These are phyloP conservation scores for Euleptes europaea DNA, from an alignment of 2,113 vertebrate species.

Conservation along the genomic window DNA sequence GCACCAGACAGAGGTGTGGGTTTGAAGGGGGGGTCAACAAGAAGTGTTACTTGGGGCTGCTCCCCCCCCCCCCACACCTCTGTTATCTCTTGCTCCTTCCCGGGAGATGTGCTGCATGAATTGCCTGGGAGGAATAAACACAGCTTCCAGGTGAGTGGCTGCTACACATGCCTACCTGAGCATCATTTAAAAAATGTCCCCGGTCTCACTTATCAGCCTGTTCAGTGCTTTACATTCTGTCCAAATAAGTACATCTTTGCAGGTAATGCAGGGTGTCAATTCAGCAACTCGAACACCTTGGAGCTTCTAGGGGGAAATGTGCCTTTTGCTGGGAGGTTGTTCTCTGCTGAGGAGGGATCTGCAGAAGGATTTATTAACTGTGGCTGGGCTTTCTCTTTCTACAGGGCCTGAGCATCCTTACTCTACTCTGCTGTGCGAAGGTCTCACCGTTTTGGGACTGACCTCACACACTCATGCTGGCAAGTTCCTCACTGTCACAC, in stretches of 20 bases:
- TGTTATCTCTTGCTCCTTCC: too few relatives aligned
- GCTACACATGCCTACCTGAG: not conserved
- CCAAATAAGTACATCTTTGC: not conserved
- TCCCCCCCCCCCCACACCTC: too few relatives aligned
- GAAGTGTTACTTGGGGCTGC: too few relatives aligned
- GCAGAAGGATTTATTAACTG: not conserved
- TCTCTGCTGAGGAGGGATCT: not conserved
- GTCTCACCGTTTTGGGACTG: not conserved
- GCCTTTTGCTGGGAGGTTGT: not conserved
- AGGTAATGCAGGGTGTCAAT: not conserved
- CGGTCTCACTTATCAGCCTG: not conserved
- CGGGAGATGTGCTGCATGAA: too few relatives aligned
- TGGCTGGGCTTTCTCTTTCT: constrained; percentile 2
- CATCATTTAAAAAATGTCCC: not conserved
- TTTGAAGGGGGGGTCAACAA: too few relatives aligned
- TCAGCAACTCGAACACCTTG: not conserved
- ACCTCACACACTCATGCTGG: not conserved
- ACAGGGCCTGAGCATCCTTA: not conserved
- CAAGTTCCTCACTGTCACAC: not conserved
- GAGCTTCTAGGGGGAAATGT: not conserved
- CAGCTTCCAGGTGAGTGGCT: not conserved
- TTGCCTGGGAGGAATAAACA: too few relatives aligned
- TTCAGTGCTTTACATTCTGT: not conserved
- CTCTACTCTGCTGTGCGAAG: not conserved
- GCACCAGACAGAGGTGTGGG: too few relatives aligned